Base-by-base conservation (phyloP, 2,888 invertebrate species). In the Epistrophe eligans region DNA sequence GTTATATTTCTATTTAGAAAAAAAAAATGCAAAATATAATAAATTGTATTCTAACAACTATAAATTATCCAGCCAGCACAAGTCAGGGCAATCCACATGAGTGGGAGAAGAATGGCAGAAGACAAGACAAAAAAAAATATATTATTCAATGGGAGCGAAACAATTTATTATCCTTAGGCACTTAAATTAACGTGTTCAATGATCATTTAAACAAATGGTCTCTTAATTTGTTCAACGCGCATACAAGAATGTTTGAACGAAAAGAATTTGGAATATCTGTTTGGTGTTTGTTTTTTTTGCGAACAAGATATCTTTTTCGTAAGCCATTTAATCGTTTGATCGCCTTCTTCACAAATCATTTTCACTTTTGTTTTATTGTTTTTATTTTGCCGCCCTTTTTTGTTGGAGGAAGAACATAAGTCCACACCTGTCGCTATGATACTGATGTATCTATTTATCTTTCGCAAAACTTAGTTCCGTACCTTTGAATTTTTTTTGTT, bases 201-300 rank as follows among this genome's bases (percentile, higher is more conserved):
- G 84, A 84, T 84, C 79, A 64, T 84, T 84, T 79, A 74, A 84
- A 64, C 84, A 84, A 84, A 84, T 80, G 83, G 82, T 76, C 83
- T 79, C 79, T 83, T 87, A 87, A 87, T 87, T 87, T 83, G 83
- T 83, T 35, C 48, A 74, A 43, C 48, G 74, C 64, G 70, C 64
- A 50, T 35, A 50, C 71, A 13, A 50, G 60, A 45, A 38, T 40
- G 24, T 50, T 48, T 32, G 32, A 32, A 32, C 32, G 55, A 35
- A 45, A 70, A 60, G 85, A 77, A 85, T 85, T 82, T 77, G 67
- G 11, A 77, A 24, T 66, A 77, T 77, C 66, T 60, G 17, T 7
- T 7, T 13, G 11, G 15, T 62, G 28, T 45, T 62, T 62, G 40
- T n/a, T 64, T 40, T 15, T 45, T 24, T 45, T 64, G 48, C 50